Evolutionary conservation across 2,888 invertebrate species (phyloP).

Genomic region (Ferdinandea cuprea): DNA sequence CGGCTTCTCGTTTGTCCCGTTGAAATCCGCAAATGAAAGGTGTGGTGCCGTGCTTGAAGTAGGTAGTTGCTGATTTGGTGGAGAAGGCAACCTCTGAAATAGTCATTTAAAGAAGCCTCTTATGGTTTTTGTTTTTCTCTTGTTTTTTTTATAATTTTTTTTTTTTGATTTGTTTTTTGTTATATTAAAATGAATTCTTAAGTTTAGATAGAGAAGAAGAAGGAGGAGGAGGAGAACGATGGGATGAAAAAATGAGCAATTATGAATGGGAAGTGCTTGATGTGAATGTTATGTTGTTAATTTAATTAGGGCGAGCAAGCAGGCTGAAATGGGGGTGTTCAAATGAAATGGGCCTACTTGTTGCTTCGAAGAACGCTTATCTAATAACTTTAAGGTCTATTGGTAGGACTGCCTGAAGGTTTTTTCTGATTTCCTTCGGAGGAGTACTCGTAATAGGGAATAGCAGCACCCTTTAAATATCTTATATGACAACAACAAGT

Average conservation of each 20-base stretch:
- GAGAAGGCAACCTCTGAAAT: constrained; percentile 82
- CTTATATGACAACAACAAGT: too few relatives aligned
- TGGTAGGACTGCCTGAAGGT: too few relatives aligned
- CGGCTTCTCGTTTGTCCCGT: constrained; percentile 71
- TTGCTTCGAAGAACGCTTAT: too few relatives aligned
- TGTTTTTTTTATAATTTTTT: constrained; percentile 64
- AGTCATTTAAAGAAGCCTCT: constrained; percentile 79
- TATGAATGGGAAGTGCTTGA: neutral
- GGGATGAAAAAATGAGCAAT: neutral
- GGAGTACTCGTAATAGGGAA: too few relatives aligned
- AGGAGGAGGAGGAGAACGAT: constrained; percentile 6
- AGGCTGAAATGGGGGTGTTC: neutral
- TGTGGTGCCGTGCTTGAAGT: constrained; percentile 75
- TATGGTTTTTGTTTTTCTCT: constrained; percentile 76
- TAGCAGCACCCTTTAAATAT: too few relatives aligned
- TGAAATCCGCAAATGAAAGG: constrained; percentile 77
- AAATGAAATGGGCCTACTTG: neutral
- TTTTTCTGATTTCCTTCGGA: too few relatives aligned
- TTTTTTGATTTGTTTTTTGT: constrained; percentile 42
- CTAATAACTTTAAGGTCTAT: too few relatives aligned
- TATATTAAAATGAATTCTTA: constrained; percentile 52
- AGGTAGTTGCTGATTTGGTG: constrained; percentile 79
- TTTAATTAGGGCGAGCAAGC: constrained; percentile 1
- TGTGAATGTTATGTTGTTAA: neutral
- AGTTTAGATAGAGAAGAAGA: constrained; percentile 31